Evolutionary conservation across 2,113 vertebrate species (phyloP).

Genomic region (Cephalopterus ornatus): DNA sequence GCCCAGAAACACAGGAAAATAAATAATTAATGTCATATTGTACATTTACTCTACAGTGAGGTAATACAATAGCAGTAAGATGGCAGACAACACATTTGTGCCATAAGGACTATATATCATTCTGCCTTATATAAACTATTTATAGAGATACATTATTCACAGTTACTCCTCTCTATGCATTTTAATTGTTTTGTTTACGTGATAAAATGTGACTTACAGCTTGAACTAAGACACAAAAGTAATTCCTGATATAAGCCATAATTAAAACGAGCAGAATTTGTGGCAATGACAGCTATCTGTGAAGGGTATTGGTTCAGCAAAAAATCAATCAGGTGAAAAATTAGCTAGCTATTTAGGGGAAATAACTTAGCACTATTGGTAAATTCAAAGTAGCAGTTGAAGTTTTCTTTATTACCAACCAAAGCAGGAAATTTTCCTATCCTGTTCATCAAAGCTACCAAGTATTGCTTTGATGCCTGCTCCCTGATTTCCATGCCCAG

Average conservation of each 20-base stretch:
- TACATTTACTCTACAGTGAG: not conserved
- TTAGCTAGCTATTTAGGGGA: slow-evolving; percentile 21
- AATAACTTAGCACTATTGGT: not conserved
- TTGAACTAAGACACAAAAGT: slow-evolving; percentile 11
- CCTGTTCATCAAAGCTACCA: not conserved
- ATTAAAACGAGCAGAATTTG: slow-evolving; percentile 21
- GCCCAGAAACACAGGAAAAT: not conserved
- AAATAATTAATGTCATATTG: not conserved
- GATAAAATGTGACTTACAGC: not conserved
- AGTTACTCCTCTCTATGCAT: not conserved
- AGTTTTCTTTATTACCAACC: not conserved
- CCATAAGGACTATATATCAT: not conserved
- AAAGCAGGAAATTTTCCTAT: not conserved
- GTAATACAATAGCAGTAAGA: not conserved
- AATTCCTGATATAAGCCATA: slow-evolving; percentile 6
- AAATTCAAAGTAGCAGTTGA: not conserved
- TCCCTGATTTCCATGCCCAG: not conserved
- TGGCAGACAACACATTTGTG: not conserved
- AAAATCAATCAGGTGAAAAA: slow-evolving; percentile 53
- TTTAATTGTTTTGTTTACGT: slow-evolving; percentile 49
- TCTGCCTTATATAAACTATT: not conserved
- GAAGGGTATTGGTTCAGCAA: slow-evolving; percentile 6
- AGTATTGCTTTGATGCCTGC: not conserved
- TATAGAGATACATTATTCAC: not conserved
- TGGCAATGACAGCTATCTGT: not conserved